Evolutionary conservation across 2,113 vertebrate genomes (phyloP), one percentile per base, ranked within the genome.

Genomic region (Jaculus jaculus): DNA sequence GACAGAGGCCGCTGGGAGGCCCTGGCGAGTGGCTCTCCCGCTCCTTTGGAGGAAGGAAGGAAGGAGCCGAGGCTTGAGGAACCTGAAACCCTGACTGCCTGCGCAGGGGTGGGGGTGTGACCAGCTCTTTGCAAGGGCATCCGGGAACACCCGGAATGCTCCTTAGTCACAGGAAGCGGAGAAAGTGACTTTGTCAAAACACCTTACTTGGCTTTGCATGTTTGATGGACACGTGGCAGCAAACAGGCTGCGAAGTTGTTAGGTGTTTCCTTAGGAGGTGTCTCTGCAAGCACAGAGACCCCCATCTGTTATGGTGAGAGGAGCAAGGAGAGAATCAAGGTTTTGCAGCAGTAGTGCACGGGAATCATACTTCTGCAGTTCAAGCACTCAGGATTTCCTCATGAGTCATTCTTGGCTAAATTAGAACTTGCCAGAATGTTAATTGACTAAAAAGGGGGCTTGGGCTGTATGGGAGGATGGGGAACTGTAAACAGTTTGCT

Each of bases 341-440:
- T 15, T 16, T 89, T 12, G 4, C 61, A n/a, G 65, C 73, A 60
- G 28, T 11, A 37, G 26, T 17, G 87, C 81, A 32, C 47, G 12
- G 8, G 39, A 28, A 3, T 39, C 73, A 17, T 61, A 5, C 26
- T 78, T 21, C 63, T 37, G 68, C 60, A 71, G 54, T 21, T 75
- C 42, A 37, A 61, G 72, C 54, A 75, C 32, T 60, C 74, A 88
- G 79, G 54, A 51, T 88, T 96, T 83, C 82, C 88, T 95, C n/a
- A 20, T 47, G 91, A 95, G 32, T 90, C 94, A 93, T 79, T 63
- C 37, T 54, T 17, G 15, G 16, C 66, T 78, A 78, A 13, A 8
- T 93, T 91, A 84, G 74, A 82, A 72, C 95, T 91, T 90, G 90
- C 65, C 73, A 88, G 81, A 95, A 82, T 23, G 20, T 54, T 28